phyloP scores from a whole-genome alignment of 2,888 invertebrate genomes.

The Cynaeus angustus region DNA sequence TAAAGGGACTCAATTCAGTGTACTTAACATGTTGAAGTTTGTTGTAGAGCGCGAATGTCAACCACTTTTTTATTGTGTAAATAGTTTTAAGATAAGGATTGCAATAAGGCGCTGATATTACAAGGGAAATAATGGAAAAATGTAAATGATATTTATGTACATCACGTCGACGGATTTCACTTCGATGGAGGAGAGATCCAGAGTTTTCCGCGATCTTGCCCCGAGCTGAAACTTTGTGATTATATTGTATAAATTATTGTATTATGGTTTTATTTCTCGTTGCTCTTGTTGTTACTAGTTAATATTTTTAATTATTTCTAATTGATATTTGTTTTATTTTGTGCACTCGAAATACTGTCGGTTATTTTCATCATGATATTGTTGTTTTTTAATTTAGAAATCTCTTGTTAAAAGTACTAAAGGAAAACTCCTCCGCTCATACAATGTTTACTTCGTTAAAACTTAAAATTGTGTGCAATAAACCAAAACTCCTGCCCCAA shows the following conservation, averaged over 20 bases:
- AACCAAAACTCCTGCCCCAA: conserved; percentile 63
- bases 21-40: conserved; percentile 53
- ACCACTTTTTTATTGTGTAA: conserved; percentile 51
- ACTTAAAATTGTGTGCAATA: conserved; percentile 68
- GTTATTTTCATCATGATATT: conserved; percentile 29
- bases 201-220: conserved; percentile 43
- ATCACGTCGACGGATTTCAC: conserved; percentile 49
- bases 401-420: conserved; percentile 48
- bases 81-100: conserved; percentile 50
- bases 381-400: conserved; percentile 45
- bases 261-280: conserved; percentile 64
- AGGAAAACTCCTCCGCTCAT: conserved; percentile 51
- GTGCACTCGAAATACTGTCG: conserved; percentile 45
- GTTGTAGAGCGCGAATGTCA: conserved; percentile 49
- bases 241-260: conserved; percentile 65
- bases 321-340: conserved; percentile 52
- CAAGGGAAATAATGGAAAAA: conserved; percentile 41
- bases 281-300: conserved; percentile 66
- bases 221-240: conserved; percentile 59
- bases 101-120: conserved; percentile 53
- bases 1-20: conserved; percentile 49
- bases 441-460: conserved; percentile 68
- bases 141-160: conserved; percentile 54
- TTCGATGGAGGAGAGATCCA: conserved; percentile 41
- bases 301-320: conserved; percentile 61